Evolutionary conservation across 2,888 invertebrate species (phyloP), one percentile per base, ranked within the genome.

Genomic region (Icerya purchasi): DNA sequence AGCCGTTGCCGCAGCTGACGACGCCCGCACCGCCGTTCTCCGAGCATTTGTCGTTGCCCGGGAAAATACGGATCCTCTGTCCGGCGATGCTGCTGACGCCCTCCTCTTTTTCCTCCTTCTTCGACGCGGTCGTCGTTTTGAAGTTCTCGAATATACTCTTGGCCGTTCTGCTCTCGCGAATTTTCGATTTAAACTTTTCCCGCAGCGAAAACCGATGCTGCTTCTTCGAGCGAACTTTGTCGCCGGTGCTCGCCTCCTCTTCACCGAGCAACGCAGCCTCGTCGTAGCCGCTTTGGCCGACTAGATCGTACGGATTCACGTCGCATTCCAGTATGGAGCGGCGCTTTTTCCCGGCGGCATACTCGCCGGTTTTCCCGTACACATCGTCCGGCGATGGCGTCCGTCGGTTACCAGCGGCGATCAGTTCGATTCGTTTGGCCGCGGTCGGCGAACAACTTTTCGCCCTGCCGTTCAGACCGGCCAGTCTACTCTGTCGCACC

Each of bases 251-350:
- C 14, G 14, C 14, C 14, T 36, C 36, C 5, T 36, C 36, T 14
- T 36, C 36, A 14, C 36, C 14, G 14, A 36, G 36, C 14, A 36
- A 36, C 8, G 8, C 5, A 8, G 36, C 14, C 14, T 36, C 36
- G 36, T 36, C 36, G 36, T 8, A 5, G 36, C 36, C 5, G 14
- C 14, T 36, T 36, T 36, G 5, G 14, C 36, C 36, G 36, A 36
- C 36, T 68, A 88, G 75, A 65, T 86, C 84, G 69, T 88, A 88
- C 2, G 88, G 86, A 71, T 87, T 88, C 51, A 88, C 84, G 70
- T 84, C 81, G 73, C 87, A 88, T 66, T 86, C 83, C 52, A 88
- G 73, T 64, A 88, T 88, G 20, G 87, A 87, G 64, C 79, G 81
- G 53, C 66, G 56, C 36, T 5, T 36, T 36, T 14, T 36, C 5